A percentile compares a stretch with the other conserved stretches of the same genome.
phyloP scores from a whole-genome alignment of 92 coral and sea anemone genomes.

The Plumapathes pennacea region DNA sequence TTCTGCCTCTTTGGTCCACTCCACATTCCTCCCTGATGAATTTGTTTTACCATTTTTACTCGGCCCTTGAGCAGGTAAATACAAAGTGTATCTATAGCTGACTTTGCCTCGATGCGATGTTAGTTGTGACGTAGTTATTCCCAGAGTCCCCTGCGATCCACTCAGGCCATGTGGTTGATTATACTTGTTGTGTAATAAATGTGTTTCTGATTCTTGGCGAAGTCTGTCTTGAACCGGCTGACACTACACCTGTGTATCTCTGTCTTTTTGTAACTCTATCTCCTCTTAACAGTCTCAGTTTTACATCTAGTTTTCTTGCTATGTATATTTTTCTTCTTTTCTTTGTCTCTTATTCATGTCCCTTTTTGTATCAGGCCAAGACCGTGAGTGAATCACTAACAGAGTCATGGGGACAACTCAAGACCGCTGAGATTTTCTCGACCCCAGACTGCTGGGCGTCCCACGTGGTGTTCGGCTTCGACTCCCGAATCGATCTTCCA shows the following conservation, averaged over 20 bases:
- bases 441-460: constrained; percentile 81
- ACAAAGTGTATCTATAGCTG: not conserved
- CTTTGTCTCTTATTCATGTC: not conserved
- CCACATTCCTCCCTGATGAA: constrained; percentile 61
- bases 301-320: not conserved
- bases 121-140: too few relatives aligned
- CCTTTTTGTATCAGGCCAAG: constrained; percentile 67
- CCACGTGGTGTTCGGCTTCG: constrained; percentile 73
- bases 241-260: too few relatives aligned
- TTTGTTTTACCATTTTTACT: constrained; percentile 65
- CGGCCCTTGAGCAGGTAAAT: constrained; percentile 67
- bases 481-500: constrained; percentile 62
- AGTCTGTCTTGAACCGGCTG: too few relatives aligned
- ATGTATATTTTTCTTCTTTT: not conserved
- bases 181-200: too few relatives aligned
- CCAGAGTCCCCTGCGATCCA: too few relatives aligned
- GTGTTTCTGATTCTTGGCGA: too few relatives aligned
- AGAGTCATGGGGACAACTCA: constrained; percentile 53
- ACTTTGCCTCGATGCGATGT: not conserved
- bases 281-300: not conserved
- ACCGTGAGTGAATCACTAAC: constrained; percentile 58
- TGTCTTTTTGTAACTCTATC: not conserved
- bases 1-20: constrained; percentile 73
- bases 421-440: constrained; percentile 41
- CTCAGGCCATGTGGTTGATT: too few relatives aligned